A percentile compares a stretch with the other conserved stretches of the same genome.
phyloP scores from a whole-genome alignment of 2,797 vertebrate genomes.

The Oceanodroma leucorhoa region DNA sequence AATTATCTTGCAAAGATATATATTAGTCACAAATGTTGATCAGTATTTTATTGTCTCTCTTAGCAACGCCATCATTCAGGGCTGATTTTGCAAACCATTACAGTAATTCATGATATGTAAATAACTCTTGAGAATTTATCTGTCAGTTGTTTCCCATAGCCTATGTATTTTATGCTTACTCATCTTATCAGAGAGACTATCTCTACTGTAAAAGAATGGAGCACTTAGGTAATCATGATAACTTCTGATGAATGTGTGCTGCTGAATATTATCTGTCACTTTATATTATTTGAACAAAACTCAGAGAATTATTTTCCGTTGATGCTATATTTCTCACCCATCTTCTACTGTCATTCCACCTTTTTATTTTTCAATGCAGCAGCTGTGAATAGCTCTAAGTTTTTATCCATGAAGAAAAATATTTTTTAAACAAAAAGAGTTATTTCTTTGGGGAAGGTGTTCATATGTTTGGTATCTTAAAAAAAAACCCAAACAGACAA shows the following conservation, averaged over 20 bases:
- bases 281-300: background rate
- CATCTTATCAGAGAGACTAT: background rate
- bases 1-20: background rate
- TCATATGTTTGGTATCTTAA: background rate
- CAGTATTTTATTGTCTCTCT: background rate
- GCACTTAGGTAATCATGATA: background rate
- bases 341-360: background rate
- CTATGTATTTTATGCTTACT: background rate
- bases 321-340: background rate
- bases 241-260: background rate
- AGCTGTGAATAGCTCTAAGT: background rate
- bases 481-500: accelerated
- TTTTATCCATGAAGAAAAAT: background rate
- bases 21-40: background rate
- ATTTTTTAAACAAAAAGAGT: background rate
- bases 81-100: background rate
- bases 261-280: background rate
- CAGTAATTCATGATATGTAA: background rate
- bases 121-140: background rate
- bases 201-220: background rate
- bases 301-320: background rate
- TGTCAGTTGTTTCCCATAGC: background rate
- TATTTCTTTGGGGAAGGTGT: background rate
- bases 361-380: background rate
- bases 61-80: background rate